Evolutionary conservation across 2,888 invertebrate genomes (phyloP), one percentile per base, ranked within the genome.

Genomic region (Agonopterix arenella): DNA sequence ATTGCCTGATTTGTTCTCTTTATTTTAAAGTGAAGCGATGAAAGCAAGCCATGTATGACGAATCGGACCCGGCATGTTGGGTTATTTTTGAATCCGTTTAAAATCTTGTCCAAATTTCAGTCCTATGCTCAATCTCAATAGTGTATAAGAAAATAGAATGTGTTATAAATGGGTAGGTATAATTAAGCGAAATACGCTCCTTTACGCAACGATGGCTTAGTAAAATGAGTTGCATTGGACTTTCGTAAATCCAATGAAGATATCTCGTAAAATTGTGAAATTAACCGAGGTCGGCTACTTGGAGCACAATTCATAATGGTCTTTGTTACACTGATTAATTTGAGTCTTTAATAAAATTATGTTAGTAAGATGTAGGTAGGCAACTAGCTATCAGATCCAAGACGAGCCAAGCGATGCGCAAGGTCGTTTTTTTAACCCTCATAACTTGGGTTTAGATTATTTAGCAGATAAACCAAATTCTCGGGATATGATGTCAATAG

Each of bases 221-320:
- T 70, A 71, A 64, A 73, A 73, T 70, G 70, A 76, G 68, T 67
- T 70, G 60, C 56, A 60, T 64, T 66, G 60, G 59, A 57, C 73
- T 84, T 84, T 82, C 83, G 81, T 75, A 82, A 83, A 82, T 28
- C 57, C 54, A 46, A 52, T 73, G 79, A 80, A 80, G 79, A 79
- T 76, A 82, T 79, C 71, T 69, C 73, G 74, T 73, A 70, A 74
- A 76, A 70, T 84, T 81, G 76, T 75, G 84, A 76, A 84, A 84
- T 68, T 59, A 48, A 57, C 59, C 75, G 70, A 77, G 79, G 81
- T 69, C 77, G 68, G 48, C 50, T n/a, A 13, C 40, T 1, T 13
- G 43, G 43, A 0, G 50, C 54, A 56, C 56, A 61, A 58, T 52
- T 53, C 55, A 56, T n/a, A n/a, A 11, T 61, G 66, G 70, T 67